Evolutionary conservation across 2,888 invertebrate species (phyloP).

Genomic region (Melieria crassipennis): DNA sequence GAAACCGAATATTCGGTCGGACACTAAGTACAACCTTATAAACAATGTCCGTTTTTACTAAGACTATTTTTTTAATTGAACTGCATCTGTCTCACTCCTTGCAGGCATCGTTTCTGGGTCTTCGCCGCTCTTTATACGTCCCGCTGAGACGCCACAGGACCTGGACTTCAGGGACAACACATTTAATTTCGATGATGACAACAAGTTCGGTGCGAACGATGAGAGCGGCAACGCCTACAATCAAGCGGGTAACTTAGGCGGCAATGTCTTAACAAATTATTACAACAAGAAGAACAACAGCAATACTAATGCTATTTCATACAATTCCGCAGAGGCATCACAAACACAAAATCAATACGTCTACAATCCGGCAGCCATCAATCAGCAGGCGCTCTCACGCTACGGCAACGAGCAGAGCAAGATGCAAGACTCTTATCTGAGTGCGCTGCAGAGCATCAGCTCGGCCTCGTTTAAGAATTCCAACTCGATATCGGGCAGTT

Average conservation of each 20-base stretch:
- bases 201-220: conserved; percentile 47
- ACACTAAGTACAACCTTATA: too few relatives aligned
- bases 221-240: conserved; percentile 55
- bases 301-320: neutral
- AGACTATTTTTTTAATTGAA: too few relatives aligned
- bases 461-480: conserved; percentile 60
- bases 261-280: conserved; percentile 5
- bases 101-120: conserved; percentile 62
- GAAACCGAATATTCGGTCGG: too few relatives aligned
- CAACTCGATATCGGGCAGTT: conserved; percentile 51
- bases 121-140: conserved; percentile 60
- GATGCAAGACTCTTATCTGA: conserved; percentile 72
- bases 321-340: conserved; percentile 64
- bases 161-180: conserved; percentile 82
- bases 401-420: conserved; percentile 71
- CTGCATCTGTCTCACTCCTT: neutral
- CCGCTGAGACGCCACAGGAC: conserved; percentile 70
- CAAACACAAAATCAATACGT: conserved; percentile 65
- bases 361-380: conserved; percentile 54
- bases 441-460: conserved; percentile 64
- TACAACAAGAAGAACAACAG: neutral
- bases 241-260: conserved; percentile 53
- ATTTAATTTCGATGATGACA: conserved; percentile 67
- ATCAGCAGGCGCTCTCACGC: conserved; percentile 61
- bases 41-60: too few relatives aligned